These are phyloP conservation scores for Tinea semifulvella DNA, from an alignment of 2,888 invertebrate genomes.

Conservation along the genomic window DNA sequence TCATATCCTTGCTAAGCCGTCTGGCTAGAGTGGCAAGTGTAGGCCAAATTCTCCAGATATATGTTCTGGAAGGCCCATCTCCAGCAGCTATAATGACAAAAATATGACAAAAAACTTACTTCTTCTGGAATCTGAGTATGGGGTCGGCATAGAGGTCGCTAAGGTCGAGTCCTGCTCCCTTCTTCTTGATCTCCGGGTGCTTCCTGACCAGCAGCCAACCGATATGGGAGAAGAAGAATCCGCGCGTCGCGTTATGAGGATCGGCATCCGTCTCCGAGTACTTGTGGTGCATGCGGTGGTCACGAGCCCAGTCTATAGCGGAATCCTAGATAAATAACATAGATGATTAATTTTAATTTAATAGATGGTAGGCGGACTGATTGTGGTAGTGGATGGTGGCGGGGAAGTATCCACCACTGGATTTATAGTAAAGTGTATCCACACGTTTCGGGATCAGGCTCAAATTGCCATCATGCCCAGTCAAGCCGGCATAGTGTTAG, in stretches of 20 bases:
- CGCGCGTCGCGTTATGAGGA: slow-evolving; percentile 90
- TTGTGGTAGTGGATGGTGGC: too few relatives aligned
- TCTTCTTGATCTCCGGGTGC: slow-evolving; percentile 88
- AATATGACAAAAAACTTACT: slow-evolving; percentile 75
- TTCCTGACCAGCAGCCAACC: slow-evolving; percentile 94
- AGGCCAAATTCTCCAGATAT: too few relatives aligned
- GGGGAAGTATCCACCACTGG: too few relatives aligned
- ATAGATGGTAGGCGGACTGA: too few relatives aligned
- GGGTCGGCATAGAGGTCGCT: slow-evolving; percentile 84
- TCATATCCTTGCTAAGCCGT: too few relatives aligned
- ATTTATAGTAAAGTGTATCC: too few relatives aligned
- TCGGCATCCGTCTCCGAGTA: slow-evolving; percentile 94
- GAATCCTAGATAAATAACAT: slow-evolving; percentile 65
- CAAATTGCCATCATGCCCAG: too few relatives aligned
- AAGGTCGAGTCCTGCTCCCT: slow-evolving; percentile 86
- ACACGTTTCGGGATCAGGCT: too few relatives aligned
- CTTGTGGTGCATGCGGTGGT: slow-evolving; percentile 90
- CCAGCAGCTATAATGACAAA: too few relatives aligned
- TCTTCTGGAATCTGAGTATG: slow-evolving; percentile 84
- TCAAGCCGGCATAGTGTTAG: too few relatives aligned
- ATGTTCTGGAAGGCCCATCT: too few relatives aligned
- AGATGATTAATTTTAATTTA: neutral
- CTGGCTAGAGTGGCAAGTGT: too few relatives aligned
- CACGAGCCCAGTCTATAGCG: slow-evolving; percentile 80
- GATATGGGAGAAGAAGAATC: slow-evolving; percentile 95